Base-by-base conservation (phyloP, 2,797 vertebrate genomes). In the Staurois parvus region DNA sequence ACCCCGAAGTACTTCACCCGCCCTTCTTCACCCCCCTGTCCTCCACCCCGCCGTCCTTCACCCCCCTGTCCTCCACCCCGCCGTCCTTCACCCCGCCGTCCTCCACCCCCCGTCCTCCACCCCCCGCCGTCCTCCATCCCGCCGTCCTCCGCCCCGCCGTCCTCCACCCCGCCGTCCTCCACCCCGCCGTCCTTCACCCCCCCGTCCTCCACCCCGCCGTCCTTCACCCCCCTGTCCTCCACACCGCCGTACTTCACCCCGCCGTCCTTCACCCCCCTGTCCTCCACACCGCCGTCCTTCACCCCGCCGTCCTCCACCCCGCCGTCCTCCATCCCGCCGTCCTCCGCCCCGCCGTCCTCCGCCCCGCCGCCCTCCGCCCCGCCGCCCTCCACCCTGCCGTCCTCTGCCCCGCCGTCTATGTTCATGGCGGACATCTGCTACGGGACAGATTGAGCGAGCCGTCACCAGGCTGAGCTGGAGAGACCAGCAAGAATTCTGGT, bases 361-460 rank as follows among this genome's bases (percentile, higher is more conserved):
- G 89, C 86, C 84, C 79, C 78, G 62, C n/a, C 86, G 85, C 90
- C 88, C 87, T 92, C 89, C 89, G 89, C 86, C 84, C 79, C 78
- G 62, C n/a, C 86, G 85, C 90, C 88, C 87, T 92, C 89, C 89
- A 89, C 86, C 84, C n/a, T n/a, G n/a, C n/a, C n/a, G n/a, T n/a
- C n/a, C n/a, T n/a, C n/a, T n/a, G n/a, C n/a, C 89, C 89, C 42
- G 67, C 81, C 91, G 90, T 92, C 90, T 88, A 89, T 91, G 91
- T 88, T 90, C 91, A 89, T 92, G 89, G 84, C 52, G 87, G 91
- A 42, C 90, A 91, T 93, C 92, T 92, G 89, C 90, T 92, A 87
- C 30, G 88, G 90, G 90, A 91, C 91, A 92, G 91, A 92, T 92
- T 92, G 91, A 88, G 91, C 90, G 90, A 89, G 89, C 89, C 90